These are phyloP conservation scores for Macroramphosus scolopax DNA, from an alignment of 2,797 vertebrate genomes.

Conservation along the genomic window DNA sequence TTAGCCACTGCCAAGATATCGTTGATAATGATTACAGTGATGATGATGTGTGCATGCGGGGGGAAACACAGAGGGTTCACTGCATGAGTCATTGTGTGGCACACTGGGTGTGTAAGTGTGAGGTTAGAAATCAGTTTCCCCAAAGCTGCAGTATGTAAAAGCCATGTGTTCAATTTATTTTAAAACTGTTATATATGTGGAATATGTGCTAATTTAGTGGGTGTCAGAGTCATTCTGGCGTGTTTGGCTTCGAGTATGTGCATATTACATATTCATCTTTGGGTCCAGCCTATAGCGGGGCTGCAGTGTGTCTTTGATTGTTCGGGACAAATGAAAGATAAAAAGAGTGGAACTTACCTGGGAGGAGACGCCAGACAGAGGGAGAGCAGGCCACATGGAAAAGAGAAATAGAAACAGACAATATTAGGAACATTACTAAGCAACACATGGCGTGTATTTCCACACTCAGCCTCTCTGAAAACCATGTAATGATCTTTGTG, in stretches of 20 bases:
- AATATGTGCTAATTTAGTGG: constrained; percentile 35
- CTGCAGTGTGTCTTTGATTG: too few relatives aligned
- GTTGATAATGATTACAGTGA: constrained; percentile 40
- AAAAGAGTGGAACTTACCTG: constrained; percentile 61
- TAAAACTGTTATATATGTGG: constrained; percentile 15
- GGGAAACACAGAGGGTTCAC: too few relatives aligned
- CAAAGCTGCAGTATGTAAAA: constrained; percentile 17
- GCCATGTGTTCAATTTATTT: constrained; percentile 47
- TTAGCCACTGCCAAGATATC: constrained; percentile 32
- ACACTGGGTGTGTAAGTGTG: constrained; percentile 11
- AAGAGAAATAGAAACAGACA: constrained; percentile 43
- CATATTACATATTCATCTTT: too few relatives aligned
- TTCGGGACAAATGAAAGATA: constrained; percentile 8
- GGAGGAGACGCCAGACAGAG: constrained; percentile 15
- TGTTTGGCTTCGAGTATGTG: too few relatives aligned
- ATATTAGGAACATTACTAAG: constrained; percentile 56
- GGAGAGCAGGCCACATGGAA: constrained; percentile 51
- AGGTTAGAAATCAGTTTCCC: too few relatives aligned
- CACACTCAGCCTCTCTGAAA: constrained; percentile 52
- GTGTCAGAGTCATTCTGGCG: constrained; percentile 34
- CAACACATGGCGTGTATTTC: constrained; percentile 61
- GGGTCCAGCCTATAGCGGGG: not conserved
- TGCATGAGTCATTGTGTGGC: constrained; percentile 32
- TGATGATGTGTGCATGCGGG: constrained; percentile 52
- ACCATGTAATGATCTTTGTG: constrained; percentile 69